Evolutionary conservation across 2,888 invertebrate genomes (phyloP).

Genomic region (Hydriomena furcata): DNA sequence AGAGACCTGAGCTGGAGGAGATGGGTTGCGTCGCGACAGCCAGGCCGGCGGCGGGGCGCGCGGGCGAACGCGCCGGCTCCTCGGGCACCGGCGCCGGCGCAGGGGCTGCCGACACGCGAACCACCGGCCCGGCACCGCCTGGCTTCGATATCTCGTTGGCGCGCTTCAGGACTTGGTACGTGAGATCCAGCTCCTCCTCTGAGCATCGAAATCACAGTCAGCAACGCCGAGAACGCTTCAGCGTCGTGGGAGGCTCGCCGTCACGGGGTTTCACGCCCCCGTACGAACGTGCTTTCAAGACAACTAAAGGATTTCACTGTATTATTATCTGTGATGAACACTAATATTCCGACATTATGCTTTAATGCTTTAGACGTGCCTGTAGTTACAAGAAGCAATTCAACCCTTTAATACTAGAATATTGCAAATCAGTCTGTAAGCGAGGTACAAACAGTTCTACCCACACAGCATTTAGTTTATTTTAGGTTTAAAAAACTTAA

Average conservation of each 20-base stretch:
- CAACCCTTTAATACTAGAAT: too few relatives aligned
- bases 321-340: too few relatives aligned
- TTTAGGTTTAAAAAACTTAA: too few relatives aligned
- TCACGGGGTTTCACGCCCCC: neutral
- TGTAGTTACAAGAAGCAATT: too few relatives aligned
- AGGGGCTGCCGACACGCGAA: conserved; percentile 66
- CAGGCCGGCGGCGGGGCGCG: conserved; percentile 79
- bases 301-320: too few relatives aligned
- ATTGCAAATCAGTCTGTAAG: too few relatives aligned
- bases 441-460: too few relatives aligned
- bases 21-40: conserved; percentile 87
- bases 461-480: too few relatives aligned
- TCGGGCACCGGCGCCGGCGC: conserved; percentile 7
- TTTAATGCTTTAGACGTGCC: too few relatives aligned
- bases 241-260: conserved; percentile 11
- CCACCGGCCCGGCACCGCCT: conserved; percentile 75
- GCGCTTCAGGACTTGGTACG: conserved; percentile 97
- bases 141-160: conserved; percentile 93
- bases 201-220: conserved; percentile 75
- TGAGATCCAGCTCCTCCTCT: conserved; percentile 93
- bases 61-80: conserved; percentile 68
- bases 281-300: conserved; percentile 22
- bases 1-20: conserved; percentile 88
- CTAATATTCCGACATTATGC: too few relatives aligned
- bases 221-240: conserved; percentile 33